Conservation (phyloP, 2,113 vertebrate species). For the Megaptera novaeangliae region DNA sequence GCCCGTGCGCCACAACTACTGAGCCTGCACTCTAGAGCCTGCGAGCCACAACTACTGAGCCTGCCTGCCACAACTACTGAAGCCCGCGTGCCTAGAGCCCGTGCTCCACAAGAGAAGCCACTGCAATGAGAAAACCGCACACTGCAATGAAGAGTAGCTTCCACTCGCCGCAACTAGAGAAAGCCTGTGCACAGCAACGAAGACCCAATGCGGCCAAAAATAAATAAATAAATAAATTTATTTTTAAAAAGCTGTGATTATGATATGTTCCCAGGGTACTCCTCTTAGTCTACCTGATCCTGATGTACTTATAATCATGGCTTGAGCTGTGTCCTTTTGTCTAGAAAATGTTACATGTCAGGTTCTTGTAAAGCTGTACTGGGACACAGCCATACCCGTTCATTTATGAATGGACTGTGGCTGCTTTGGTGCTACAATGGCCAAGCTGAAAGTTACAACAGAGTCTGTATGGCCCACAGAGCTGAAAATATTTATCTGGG, state of each 20-base stretch:
- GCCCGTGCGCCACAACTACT: rapidly evolving
- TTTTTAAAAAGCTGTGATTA: neutral
- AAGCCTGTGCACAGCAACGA: too few relatives aligned
- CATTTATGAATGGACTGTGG: neutral
- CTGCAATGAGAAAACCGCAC: too few relatives aligned
- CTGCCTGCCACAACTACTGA: too few relatives aligned
- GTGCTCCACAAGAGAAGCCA: too few relatives aligned
- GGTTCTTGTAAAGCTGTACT: neutral
- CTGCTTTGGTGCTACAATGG: neutral
- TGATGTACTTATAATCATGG: neutral
- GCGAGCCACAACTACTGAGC: too few relatives aligned
- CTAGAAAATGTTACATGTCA: neutral
- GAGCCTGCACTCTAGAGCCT: too few relatives aligned
- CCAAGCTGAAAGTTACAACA: neutral
- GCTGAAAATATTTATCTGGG: neutral
- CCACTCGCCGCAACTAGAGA: too few relatives aligned
- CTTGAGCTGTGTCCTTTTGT: neutral
- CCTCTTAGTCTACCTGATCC: neutral
- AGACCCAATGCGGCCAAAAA: too few relatives aligned
- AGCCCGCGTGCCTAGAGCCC: too few relatives aligned
- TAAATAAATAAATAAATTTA: too few relatives aligned
- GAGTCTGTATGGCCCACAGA: neutral
- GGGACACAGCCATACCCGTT: neutral
- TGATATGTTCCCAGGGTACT: neutral
- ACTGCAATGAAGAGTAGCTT: too few relatives aligned